Evolutionary conservation across 1,140 invertebrate genomes (phyloP).

Genomic region (Artemia franciscana): DNA sequence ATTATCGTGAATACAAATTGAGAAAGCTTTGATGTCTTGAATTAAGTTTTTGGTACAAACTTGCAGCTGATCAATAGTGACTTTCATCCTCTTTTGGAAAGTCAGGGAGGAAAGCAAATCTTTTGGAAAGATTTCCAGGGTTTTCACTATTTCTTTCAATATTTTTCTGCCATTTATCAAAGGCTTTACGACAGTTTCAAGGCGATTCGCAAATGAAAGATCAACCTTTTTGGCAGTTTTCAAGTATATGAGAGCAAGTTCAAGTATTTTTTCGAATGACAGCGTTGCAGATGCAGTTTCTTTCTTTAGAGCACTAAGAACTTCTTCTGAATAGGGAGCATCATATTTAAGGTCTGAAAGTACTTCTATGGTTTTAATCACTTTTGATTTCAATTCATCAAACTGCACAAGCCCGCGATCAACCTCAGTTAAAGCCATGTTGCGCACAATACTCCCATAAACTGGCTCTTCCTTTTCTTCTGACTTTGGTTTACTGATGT

Average conservation of each 20-base stretch:
- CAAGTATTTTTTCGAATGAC: background rate
- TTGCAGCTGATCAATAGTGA: background rate
- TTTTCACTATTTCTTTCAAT: background rate
- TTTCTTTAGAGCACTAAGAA: background rate
- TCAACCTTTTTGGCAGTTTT: background rate
- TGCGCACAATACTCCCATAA: background rate
- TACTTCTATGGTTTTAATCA: background rate
- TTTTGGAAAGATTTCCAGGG: background rate
- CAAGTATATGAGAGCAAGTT: background rate
- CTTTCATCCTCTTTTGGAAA: background rate
- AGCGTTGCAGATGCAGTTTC: background rate
- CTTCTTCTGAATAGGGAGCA: background rate
- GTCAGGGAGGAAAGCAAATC: background rate
- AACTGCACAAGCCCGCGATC: background rate
- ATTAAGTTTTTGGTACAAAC: background rate
- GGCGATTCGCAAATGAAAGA: background rate
- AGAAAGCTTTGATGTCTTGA: background rate
- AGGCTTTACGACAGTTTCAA: background rate
- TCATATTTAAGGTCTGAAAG: background rate
- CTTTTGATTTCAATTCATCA: background rate
- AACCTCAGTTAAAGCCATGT: background rate
- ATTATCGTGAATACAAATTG: background rate
- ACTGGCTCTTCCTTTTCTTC: background rate
- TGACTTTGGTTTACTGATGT: background rate
- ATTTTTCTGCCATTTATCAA: background rate